These are phyloP conservation scores for Netta rufina DNA, from an alignment of 2,797 vertebrate species.

Conservation along the genomic window DNA sequence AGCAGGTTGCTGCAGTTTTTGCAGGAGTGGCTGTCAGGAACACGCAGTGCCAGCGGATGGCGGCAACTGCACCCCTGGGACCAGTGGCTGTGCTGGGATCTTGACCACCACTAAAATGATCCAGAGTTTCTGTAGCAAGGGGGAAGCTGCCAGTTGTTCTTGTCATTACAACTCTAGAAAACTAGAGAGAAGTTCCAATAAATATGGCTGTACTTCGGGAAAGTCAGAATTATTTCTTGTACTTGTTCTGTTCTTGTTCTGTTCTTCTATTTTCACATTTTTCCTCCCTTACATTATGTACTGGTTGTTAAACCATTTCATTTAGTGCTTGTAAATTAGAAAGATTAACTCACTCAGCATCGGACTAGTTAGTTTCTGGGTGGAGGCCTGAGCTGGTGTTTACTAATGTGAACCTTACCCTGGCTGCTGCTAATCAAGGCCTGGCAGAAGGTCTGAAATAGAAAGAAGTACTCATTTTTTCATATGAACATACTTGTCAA, in stretches of 20 bases:
- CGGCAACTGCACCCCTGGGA: not conserved
- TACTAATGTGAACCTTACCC: constrained; percentile 11
- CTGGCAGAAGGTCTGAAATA: not conserved
- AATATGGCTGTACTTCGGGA: not conserved
- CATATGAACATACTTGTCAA: not conserved
- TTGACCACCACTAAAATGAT: rapidly evolving
- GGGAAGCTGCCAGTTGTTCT: not conserved
- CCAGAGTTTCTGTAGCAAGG: not conserved
- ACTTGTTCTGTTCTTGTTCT: not conserved
- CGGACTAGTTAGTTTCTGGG: constrained; percentile 15
- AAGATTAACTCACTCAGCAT: not conserved
- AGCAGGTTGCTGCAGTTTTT: not conserved
- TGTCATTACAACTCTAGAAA: not conserved
- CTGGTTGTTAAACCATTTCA: not conserved
- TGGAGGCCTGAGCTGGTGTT: constrained; percentile 27
- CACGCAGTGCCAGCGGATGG: not conserved
- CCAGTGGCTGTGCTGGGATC: rapidly evolving
- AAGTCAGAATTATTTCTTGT: not conserved
- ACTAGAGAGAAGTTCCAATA: not conserved
- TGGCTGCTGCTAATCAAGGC: not conserved
- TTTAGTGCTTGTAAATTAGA: not conserved
- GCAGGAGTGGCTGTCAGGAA: not conserved
- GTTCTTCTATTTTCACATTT: not conserved
- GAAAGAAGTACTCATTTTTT: not conserved
- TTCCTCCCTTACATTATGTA: not conserved